These are phyloP conservation scores for Edolisoma coerulescens DNA, from an alignment of 2,113 vertebrate species.

Conservation along the genomic window DNA sequence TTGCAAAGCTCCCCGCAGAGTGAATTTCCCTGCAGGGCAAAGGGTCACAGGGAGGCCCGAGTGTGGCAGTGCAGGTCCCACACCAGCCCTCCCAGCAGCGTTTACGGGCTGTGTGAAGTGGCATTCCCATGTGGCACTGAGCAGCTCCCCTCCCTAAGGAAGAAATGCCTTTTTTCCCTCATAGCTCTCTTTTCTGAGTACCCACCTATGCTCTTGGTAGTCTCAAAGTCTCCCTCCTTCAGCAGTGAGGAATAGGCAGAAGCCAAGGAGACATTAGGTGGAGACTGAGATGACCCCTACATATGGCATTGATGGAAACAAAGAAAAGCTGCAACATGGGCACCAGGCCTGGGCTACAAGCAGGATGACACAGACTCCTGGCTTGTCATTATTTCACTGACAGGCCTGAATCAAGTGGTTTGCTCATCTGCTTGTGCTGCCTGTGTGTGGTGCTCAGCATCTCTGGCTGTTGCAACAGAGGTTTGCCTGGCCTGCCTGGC, in stretches of 20 bases:
- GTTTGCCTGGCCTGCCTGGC: background rate
- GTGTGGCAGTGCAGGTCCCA: accelerated
- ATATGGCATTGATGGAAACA: accelerated
- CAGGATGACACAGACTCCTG: background rate
- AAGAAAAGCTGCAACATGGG: background rate
- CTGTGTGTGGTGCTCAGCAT: background rate
- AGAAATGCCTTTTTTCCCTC: background rate
- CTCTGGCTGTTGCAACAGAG: background rate
- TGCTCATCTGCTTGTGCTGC: background rate
- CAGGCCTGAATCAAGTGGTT: background rate
- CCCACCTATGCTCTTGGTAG: background rate
- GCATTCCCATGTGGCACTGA: background rate
- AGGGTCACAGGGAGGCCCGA: background rate
- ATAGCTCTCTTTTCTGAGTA: background rate
- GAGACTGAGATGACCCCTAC: background rate
- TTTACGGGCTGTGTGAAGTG: accelerated
- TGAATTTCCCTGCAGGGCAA: background rate
- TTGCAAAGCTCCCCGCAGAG: background rate
- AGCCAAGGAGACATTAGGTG: background rate
- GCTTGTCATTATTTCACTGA: background rate
- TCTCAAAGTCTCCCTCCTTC: background rate
- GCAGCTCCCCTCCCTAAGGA: background rate
- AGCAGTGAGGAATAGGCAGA: background rate
- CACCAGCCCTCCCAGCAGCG: background rate
- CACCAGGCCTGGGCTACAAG: background rate